phyloP scores from a whole-genome alignment of 1,140 invertebrate species.

The Leptonema lineaticorne region DNA sequence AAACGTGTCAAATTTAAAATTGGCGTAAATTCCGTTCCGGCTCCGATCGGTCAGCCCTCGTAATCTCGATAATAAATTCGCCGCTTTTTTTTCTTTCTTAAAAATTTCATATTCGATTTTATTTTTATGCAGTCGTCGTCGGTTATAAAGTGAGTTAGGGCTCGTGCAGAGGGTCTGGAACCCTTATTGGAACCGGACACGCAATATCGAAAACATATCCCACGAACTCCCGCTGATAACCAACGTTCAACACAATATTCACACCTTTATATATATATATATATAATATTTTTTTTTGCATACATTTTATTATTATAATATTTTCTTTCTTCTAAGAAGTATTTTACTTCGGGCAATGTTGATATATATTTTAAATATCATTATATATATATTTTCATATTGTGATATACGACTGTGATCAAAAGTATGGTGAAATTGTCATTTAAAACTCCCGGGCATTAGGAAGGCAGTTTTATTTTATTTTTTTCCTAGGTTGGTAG shows the following conservation, averaged over 20 bases:
- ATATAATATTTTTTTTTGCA: too few relatives aligned
- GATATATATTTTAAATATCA: too few relatives aligned
- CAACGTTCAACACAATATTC: background rate
- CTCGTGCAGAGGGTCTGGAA: background rate
- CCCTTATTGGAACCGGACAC: background rate
- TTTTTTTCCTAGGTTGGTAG: too few relatives aligned
- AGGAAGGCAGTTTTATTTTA: too few relatives aligned
- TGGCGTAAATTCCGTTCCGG: conserved; percentile 26
- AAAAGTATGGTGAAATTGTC: too few relatives aligned
- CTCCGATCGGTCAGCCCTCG: conserved; percentile 11
- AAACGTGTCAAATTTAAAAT: conserved; percentile 7
- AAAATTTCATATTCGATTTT: conserved; percentile 2
- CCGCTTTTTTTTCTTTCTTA: background rate
- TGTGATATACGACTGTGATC: too few relatives aligned
- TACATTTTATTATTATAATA: too few relatives aligned
- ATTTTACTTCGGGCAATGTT: too few relatives aligned
- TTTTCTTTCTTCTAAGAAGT: too few relatives aligned
- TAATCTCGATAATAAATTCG: conserved; percentile 25
- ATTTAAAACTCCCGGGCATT: too few relatives aligned
- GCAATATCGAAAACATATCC: background rate
- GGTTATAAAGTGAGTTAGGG: background rate
- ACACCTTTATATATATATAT: too few relatives aligned
- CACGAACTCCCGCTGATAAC: conserved; percentile 2
- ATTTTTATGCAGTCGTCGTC: background rate
- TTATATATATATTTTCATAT: too few relatives aligned